Conservation (phyloP, 2,797 vertebrate genomes). For the Cyclura pinguis region DNA sequence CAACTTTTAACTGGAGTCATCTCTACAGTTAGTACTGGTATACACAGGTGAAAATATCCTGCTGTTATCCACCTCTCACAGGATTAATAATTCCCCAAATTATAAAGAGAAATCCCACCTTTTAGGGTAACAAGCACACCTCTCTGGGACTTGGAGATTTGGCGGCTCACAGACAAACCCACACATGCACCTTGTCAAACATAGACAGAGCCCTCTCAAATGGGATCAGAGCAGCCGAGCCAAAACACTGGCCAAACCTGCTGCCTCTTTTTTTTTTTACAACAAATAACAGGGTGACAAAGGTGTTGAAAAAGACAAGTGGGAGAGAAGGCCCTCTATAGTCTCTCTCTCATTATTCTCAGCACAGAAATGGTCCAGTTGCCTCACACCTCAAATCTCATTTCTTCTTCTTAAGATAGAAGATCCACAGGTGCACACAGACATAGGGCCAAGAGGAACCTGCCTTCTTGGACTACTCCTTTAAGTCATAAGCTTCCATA, state of each 20-base stretch:
- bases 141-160: not conserved
- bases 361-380: not conserved
- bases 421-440: not conserved
- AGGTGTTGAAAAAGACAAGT: not conserved
- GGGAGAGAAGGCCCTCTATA: not conserved
- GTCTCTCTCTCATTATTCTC: not conserved
- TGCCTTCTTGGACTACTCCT: not conserved
- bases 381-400: not conserved
- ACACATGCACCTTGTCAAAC: not conserved
- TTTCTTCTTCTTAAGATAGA: not conserved
- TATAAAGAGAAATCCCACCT: too few relatives aligned
- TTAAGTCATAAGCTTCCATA: conserved; percentile 7
- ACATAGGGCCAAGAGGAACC: not conserved
- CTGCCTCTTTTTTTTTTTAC: not conserved
- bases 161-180: not conserved
- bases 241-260: not conserved
- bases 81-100: too few relatives aligned
- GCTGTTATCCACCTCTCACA: too few relatives aligned
- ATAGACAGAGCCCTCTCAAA: too few relatives aligned
- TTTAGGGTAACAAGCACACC: too few relatives aligned
- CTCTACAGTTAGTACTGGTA: too few relatives aligned
- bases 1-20: too few relatives aligned
- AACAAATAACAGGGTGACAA: not conserved
- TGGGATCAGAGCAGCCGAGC: too few relatives aligned
- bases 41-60: too few relatives aligned